Percentiles rank a stretch among this genome's conserved stretches.
Evolutionary conservation across 2,797 vertebrate species (phyloP).

Genomic region (Falco berigora): DNA sequence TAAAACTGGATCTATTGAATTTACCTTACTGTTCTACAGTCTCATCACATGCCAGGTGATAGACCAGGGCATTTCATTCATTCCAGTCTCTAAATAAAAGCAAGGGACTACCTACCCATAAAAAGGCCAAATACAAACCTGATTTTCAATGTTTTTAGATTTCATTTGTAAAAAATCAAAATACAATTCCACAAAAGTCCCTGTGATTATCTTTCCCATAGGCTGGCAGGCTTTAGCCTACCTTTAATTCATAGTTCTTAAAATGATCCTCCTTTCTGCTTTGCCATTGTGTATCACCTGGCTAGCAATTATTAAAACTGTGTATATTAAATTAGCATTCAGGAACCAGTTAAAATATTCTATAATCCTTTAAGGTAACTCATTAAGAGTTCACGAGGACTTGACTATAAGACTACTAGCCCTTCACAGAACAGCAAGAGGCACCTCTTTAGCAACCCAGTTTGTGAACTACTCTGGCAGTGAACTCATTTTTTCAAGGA

Average conservation of each 20-base stretch:
- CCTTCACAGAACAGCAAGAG: neutral
- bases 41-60: neutral
- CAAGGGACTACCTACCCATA: neutral
- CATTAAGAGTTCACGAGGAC: neutral
- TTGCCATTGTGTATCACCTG: neutral
- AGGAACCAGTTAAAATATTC: neutral
- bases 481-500: neutral
- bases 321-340: neutral
- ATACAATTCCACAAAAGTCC: neutral
- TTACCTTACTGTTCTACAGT: neutral
- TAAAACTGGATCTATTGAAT: neutral
- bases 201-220: neutral
- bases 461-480: neutral
- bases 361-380: neutral
- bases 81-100: neutral
- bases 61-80: rapidly evolving
- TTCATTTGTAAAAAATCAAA: neutral
- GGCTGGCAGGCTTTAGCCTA: neutral
- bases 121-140: neutral
- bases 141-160: neutral
- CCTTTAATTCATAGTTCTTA: neutral
- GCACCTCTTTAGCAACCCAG: neutral
- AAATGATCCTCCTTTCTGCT: neutral
- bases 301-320: neutral
- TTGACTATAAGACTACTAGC: neutral